These are phyloP conservation scores for Anguilla anguilla DNA, from an alignment of 2,797 vertebrate genomes.

Conservation along the genomic window DNA sequence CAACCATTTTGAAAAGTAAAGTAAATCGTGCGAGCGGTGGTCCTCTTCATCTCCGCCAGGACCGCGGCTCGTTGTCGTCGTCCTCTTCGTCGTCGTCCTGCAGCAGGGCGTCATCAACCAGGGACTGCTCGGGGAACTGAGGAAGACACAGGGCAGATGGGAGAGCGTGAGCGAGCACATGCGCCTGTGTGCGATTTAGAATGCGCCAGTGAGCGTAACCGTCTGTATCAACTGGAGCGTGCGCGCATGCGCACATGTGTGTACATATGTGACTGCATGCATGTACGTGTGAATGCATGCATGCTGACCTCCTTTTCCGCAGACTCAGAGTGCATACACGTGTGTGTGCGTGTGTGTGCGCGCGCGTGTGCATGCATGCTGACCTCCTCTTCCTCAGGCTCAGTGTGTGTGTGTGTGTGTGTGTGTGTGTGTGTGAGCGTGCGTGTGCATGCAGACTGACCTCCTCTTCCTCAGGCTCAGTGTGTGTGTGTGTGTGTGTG, in stretches of 20 bases:
- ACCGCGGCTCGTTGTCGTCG: conserved; percentile 93
- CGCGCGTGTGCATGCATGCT: background rate
- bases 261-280: background rate
- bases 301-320: no score
- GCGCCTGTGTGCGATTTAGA: background rate
- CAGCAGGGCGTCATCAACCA: conserved; percentile 90
- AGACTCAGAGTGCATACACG: background rate
- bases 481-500: no score
- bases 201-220: no score
- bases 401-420: background rate
- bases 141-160: conserved; percentile 51
- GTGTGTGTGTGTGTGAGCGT: background rate
- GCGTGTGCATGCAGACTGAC: background rate
- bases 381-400: no score
- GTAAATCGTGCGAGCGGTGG: conserved; percentile 1
- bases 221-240: no score
- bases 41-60: conserved; percentile 95
- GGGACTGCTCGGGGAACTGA: conserved; percentile 91
- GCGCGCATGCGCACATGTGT: background rate
- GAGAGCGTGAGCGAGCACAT: background rate
- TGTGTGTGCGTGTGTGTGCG: background rate
- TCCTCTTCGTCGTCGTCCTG: conserved; percentile 98
- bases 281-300: no score
- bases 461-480: conserved; percentile 90
- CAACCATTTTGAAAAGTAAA: conserved; percentile 44